Base-by-base conservation (phyloP, 2,113 vertebrate species). In the Fulmarus glacialis region DNA sequence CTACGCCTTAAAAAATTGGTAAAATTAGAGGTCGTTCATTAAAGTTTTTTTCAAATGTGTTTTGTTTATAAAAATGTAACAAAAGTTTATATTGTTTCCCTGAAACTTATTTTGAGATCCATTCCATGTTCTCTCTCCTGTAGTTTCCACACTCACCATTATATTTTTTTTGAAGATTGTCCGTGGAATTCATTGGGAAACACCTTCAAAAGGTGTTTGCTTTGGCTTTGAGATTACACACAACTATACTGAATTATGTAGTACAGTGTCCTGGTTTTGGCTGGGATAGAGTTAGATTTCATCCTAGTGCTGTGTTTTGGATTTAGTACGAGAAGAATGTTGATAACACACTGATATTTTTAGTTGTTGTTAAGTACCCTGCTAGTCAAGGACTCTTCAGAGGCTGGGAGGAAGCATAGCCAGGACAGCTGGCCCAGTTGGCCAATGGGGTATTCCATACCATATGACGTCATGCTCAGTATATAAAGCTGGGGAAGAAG, bases 1-100 rank as follows among this genome's bases (percentile, higher is more conserved):
- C 11, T 5, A 43, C 52, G 27, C 0, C 0, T n/a, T 50, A 2
- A 47, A 45, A 68, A 47, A 22, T 8, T 9, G 18, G 2, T 29
- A n/a, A 63, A 52, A 64, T 59, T 20, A 58, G 23, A 24, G 5
- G 5, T 34, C 1, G 2, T 13, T 70, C 2, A 36, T 75, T 62
- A 23, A 19, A 36, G 12, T 21, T 55, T 71, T 71, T 66, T 62
- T 10, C 2, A 16, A 19, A 42, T 34, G 2, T 42, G 5, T 40
- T 64, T 83, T 19, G 1, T 68, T 73, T 90, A 19, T 38, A n/a
- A 75, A 75, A 40, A 56, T 40, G 3, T 27, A 43, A 23, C 26
- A 71, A 53, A 73, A 9, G 3, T 26, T 66, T 60, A 29, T 4
- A 23, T 20, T 47, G 8, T 36, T 79, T 60, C 17, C 16, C 30